Conservation (phyloP, 2,113 vertebrate species). For the Podilymbus podiceps region DNA sequence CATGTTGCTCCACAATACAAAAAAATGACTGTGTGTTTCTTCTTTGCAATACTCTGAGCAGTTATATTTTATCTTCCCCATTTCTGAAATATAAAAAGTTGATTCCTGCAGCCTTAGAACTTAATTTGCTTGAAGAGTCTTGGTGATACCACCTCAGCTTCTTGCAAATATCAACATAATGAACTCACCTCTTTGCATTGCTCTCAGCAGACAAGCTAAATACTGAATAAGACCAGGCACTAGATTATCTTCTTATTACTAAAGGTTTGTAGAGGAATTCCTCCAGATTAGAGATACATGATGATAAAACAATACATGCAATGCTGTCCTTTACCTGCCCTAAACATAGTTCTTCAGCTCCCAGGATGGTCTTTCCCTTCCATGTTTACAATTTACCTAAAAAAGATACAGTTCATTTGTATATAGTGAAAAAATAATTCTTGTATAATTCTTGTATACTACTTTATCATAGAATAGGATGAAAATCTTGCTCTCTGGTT, state of each 20-base stretch:
- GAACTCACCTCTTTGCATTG: background rate
- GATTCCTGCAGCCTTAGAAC: background rate
- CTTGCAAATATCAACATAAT: background rate
- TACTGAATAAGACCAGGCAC: background rate
- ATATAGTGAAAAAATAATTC: background rate
- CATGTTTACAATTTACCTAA: background rate
- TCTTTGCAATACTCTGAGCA: background rate
- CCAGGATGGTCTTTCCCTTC: background rate
- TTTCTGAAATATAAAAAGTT: background rate
- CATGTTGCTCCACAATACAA: background rate
- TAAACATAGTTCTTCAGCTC: background rate
- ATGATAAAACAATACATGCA: background rate
- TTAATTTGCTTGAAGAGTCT: background rate
- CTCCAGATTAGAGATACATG: background rate
- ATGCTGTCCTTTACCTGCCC: background rate
- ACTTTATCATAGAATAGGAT: background rate
- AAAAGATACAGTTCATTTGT: background rate
- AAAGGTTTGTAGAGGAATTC: background rate
- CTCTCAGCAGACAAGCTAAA: background rate
- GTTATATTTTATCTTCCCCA: background rate
- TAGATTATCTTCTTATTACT: background rate
- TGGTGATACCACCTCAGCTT: background rate
- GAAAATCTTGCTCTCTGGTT: background rate
- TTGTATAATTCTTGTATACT: background rate
- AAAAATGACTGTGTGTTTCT: background rate